Evolutionary conservation across 1,140 invertebrate genomes (phyloP), one percentile per base, ranked within the genome.

Genomic region (Brachionus koreanus): DNA sequence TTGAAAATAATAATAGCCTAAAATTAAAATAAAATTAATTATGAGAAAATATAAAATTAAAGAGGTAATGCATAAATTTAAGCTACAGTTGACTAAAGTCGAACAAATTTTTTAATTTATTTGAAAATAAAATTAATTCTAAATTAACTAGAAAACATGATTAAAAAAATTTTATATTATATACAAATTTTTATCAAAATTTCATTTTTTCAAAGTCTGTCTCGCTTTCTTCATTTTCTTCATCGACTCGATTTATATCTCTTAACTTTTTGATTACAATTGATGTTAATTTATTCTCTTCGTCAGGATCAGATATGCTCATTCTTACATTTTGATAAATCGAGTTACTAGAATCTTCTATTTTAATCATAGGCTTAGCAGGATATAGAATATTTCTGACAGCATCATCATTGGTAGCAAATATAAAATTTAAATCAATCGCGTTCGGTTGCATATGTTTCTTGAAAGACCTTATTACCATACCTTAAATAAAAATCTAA

Each of bases 291-390:
- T 25, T 46, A 6, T 25, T 1, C 19, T 74, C 39, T 46, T 74
- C 69, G 4, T 74, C 69, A 2, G 33, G 7, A 37, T 72, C 67
- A 2, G 49, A 57, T 19, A 57, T 57, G 7, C 43, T 74, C 16
- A 74, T 74, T 74, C 39, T 46, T 46, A 74, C 69, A 74, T 74
- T 74, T 74, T 74, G 69, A 46, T 46, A 74, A 2, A 74, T 25
- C 2, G n/a, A 25, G 9, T 74, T 74, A 74, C 13, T 74, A 39
- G 67, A 42, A 39, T 72, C 67, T 46, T 74, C 39, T 25, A 74
- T 74, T 46, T 42, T 23, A 9, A 74, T 25, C 69, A 74, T 74
- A 4, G 39, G 37, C 29, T 43, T 46, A 29, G 16, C 10, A 25
- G 69, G 12, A 13, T 12, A 43, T 13, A 74, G 25, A 12, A 74